A percentile compares a stretch with the other conserved stretches of the same genome.
Conservation (phyloP, 2,797 vertebrate species). For the Typhlichthys subterraneus region DNA sequence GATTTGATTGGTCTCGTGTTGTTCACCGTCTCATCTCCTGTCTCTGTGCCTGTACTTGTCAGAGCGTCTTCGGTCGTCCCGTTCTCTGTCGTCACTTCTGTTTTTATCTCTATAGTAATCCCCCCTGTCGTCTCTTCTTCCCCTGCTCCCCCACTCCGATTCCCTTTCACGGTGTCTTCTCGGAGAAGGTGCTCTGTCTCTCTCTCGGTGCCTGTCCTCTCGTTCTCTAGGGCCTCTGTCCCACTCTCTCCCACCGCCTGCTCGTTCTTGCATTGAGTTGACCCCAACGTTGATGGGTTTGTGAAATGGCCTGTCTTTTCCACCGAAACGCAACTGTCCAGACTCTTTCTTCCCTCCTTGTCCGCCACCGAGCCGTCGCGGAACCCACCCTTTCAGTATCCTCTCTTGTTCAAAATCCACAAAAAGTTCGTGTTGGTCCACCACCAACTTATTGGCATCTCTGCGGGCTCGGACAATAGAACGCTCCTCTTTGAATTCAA, state of each 20-base stretch:
- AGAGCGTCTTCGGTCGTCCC: constrained; percentile 59
- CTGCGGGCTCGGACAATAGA: constrained; percentile 86
- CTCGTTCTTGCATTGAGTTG: constrained; percentile 58
- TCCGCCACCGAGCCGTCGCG: constrained; percentile 90
- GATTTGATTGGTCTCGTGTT: background rate
- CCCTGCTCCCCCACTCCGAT: constrained; percentile 67
- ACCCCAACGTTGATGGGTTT: constrained; percentile 89
- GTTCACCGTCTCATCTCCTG: constrained; percentile 47
- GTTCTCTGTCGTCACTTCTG: constrained; percentile 59
- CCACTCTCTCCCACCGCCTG: constrained; percentile 62
- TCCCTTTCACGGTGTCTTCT: constrained; percentile 65
- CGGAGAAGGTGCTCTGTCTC: constrained; percentile 67
- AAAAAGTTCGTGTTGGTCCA: constrained; percentile 92
- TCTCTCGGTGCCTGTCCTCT: constrained; percentile 65
- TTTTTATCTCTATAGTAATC: constrained; percentile 63
- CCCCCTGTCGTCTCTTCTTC: constrained; percentile 69
- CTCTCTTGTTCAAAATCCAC: constrained; percentile 94
- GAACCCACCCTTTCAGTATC: constrained; percentile 91
- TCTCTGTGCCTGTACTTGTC: constrained; percentile 64
- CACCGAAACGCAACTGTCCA: constrained; percentile 93
- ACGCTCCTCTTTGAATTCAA: constrained; percentile 92
- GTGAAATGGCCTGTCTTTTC: constrained; percentile 92
- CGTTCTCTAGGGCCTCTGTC: constrained; percentile 58
- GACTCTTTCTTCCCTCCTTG: constrained; percentile 96
- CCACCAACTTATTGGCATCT: constrained; percentile 88